Evolutionary conservation across 2,113 vertebrate species (phyloP).

Genomic region (Clupea harengus): DNA sequence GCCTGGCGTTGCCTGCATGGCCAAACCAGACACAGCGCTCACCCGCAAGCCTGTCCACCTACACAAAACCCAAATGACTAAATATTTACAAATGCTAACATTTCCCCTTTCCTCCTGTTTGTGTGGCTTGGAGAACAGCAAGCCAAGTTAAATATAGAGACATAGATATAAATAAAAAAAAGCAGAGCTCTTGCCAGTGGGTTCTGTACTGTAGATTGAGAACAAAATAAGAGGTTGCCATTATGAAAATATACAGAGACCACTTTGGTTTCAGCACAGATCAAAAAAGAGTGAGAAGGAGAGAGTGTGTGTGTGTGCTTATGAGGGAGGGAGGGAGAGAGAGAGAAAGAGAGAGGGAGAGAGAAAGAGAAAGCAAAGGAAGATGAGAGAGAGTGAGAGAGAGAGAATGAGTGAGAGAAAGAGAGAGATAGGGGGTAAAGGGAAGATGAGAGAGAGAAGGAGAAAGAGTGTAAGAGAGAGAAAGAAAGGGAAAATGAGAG

Average conservation of each 20-base stretch:
- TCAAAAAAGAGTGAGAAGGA: too few species aligned
- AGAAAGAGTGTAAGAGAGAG: too few species aligned
- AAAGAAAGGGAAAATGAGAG: constrained; percentile 40
- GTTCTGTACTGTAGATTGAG: not conserved
- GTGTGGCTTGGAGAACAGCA: not conserved
- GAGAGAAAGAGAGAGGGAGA: constrained; percentile 19
- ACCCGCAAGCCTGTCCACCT: not conserved
- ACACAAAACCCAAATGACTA: not conserved
- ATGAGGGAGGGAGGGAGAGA: too few species aligned
- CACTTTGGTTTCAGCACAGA: not conserved
- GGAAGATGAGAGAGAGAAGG: not conserved
- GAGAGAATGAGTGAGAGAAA: not conserved
- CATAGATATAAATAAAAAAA: not conserved
- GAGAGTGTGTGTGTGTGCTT: too few species aligned
- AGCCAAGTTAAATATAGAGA: not conserved
- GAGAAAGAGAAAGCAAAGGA: not conserved
- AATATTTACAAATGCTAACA: not conserved
- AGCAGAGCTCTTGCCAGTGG: not conserved
- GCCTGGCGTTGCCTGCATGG: not conserved
- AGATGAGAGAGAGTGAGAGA: constrained; percentile 26
- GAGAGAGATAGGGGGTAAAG: not conserved
- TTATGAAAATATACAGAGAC: not conserved
- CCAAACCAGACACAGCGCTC: not conserved
- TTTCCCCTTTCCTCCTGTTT: not conserved
- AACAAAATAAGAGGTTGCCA: not conserved